A percentile compares a stretch with the other conserved stretches of the same genome.
phyloP scores from a whole-genome alignment of 2,888 invertebrate genomes.

The Atrina japonica region DNA sequence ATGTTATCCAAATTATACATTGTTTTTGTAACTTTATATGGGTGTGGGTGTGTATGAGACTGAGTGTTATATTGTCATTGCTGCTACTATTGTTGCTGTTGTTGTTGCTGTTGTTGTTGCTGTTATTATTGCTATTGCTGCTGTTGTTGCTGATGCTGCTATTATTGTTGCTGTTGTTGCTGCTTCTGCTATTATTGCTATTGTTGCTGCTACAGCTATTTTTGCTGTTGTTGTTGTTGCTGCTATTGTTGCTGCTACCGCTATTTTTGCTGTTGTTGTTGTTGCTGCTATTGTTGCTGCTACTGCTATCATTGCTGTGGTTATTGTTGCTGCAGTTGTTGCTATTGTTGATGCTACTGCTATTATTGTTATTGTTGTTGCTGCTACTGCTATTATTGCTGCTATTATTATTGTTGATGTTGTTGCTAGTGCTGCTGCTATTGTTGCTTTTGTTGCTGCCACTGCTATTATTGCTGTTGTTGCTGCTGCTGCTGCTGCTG shows the following conservation, averaged over 20 bases:
- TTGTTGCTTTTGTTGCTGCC: slow-evolving; percentile 7
- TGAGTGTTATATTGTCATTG: not conserved
- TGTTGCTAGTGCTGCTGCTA: not conserved
- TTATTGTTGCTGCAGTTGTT: not conserved
- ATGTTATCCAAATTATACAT: too few relatives aligned
- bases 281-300: not conserved
- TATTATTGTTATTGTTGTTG: not conserved
- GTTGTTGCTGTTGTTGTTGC: not conserved
- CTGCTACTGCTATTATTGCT: not conserved
- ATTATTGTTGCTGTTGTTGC: not conserved
- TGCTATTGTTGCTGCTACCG: not conserved
- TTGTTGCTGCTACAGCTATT: not conserved
- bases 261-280: not conserved
- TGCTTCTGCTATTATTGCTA: not conserved
- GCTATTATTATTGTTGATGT: not conserved
- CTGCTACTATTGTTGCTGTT: not conserved
- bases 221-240: not conserved
- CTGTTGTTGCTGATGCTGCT: not conserved
- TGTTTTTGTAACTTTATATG: too few relatives aligned
- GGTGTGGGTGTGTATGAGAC: too few relatives aligned
- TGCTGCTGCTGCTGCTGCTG: not conserved
- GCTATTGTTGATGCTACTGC: not conserved
- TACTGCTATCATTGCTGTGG: not conserved
- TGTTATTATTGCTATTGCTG: not conserved
- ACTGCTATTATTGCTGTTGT: not conserved